phyloP scores from a whole-genome alignment of 2,113 vertebrate species.

The Callaeas wilsoni region DNA sequence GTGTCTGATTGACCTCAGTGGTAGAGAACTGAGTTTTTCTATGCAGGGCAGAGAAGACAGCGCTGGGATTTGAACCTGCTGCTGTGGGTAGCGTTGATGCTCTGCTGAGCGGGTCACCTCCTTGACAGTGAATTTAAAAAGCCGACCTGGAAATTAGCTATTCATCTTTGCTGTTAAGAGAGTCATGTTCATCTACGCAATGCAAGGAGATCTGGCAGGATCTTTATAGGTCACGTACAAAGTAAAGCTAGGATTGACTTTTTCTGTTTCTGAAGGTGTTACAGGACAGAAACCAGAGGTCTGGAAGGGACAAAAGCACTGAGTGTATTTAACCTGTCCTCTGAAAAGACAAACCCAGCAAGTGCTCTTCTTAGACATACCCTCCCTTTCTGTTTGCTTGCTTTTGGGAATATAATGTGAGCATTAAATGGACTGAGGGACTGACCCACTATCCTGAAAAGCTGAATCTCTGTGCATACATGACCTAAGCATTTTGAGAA shows the following conservation, averaged over 20 bases:
- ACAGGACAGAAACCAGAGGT: conserved; percentile 3
- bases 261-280: neutral
- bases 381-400: neutral
- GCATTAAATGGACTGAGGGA: neutral
- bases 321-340: neutral
- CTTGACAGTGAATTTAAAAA: conserved; percentile 13
- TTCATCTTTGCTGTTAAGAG: neutral
- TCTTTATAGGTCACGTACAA: neutral
- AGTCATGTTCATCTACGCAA: neutral
- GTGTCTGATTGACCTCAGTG: neutral
- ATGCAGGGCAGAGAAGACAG: neutral
- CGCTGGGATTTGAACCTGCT: neutral
- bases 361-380: neutral
- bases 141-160: neutral
- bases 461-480: neutral
- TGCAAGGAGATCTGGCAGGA: neutral
- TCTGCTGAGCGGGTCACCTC: neutral
- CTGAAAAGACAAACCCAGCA: neutral
- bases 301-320: neutral
- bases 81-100: neutral
- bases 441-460: neutral
- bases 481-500: neutral
- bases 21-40: neutral
- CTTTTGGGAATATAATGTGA: neutral
- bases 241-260: neutral